Conservation (phyloP, 2,113 vertebrate species). For the Colistium nudipinnis region DNA sequence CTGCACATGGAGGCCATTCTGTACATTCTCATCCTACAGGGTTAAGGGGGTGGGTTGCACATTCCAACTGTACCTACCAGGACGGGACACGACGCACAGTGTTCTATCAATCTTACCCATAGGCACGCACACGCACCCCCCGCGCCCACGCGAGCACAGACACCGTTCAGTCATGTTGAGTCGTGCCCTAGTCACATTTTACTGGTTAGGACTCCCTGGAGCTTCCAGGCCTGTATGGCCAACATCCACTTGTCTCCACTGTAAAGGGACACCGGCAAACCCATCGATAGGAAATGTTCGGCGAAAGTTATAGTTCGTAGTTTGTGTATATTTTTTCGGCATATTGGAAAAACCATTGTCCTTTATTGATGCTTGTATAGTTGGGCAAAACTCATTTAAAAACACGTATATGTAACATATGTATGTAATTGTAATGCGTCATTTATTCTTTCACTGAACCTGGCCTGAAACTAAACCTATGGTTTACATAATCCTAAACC, state of each 20-base stretch:
- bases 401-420: too few relatives aligned
- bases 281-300: too few relatives aligned
- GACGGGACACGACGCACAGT: conserved; percentile 28
- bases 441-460: too few relatives aligned
- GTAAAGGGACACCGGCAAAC: neutral
- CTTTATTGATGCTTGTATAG: too few relatives aligned
- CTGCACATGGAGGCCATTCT: neutral
- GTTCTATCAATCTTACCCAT: neutral
- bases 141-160: neutral
- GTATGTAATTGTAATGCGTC: too few relatives aligned
- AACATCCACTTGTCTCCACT: neutral
- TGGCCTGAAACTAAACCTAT: too few relatives aligned
- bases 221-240: neutral
- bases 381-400: too few relatives aligned
- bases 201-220: neutral
- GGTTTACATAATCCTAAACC: too few relatives aligned
- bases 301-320: too few relatives aligned
- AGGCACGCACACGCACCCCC: neutral
- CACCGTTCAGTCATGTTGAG: neutral
- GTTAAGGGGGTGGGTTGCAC: neutral
- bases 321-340: too few relatives aligned
- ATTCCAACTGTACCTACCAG: conserved; percentile 20
- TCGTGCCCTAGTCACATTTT: neutral
- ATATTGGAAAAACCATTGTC: too few relatives aligned
- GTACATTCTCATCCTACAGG: conserved; percentile 3